phyloP scores from a whole-genome alignment of 2,888 invertebrate genomes.

The Hyposoter dolosus region DNA sequence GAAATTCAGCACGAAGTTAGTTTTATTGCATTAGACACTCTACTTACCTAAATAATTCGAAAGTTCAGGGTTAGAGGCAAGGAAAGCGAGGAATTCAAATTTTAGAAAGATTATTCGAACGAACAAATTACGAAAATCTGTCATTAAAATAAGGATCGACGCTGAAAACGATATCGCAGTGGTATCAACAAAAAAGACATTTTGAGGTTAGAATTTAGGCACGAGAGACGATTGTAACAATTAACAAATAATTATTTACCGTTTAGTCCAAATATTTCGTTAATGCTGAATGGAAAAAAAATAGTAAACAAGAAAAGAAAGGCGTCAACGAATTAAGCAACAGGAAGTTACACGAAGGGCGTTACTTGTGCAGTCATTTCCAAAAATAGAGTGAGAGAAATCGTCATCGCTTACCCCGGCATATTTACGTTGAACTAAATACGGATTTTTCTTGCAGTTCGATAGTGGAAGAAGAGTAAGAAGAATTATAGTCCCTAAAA shows the following conservation, averaged over 20 bases:
- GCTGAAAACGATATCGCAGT: background rate
- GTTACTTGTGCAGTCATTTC: conserved; percentile 71
- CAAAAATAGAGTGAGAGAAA: conserved; percentile 74
- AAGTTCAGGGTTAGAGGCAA: background rate
- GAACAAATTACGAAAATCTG: background rate
- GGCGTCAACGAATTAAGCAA: conserved; percentile 41
- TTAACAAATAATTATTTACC: conserved; percentile 5
- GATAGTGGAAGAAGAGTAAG: conserved; percentile 28
- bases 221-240: background rate
- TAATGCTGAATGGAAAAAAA: background rate
- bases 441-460: conserved; percentile 42
- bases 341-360: conserved; percentile 53
- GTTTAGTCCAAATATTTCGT: conserved; percentile 8
- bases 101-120: background rate
- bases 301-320: conserved; percentile 16
- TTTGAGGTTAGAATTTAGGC: conserved; percentile 9
- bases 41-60: background rate
- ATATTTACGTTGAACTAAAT: conserved; percentile 69
- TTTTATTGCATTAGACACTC: background rate
- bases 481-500: conserved; percentile 46
- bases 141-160: background rate
- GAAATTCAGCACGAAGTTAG: background rate
- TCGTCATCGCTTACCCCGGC: conserved; percentile 77
- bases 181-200: background rate
- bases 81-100: background rate